These are phyloP conservation scores for Gnatocerus cornutus DNA, from an alignment of 2,888 invertebrate species.

Conservation along the genomic window DNA sequence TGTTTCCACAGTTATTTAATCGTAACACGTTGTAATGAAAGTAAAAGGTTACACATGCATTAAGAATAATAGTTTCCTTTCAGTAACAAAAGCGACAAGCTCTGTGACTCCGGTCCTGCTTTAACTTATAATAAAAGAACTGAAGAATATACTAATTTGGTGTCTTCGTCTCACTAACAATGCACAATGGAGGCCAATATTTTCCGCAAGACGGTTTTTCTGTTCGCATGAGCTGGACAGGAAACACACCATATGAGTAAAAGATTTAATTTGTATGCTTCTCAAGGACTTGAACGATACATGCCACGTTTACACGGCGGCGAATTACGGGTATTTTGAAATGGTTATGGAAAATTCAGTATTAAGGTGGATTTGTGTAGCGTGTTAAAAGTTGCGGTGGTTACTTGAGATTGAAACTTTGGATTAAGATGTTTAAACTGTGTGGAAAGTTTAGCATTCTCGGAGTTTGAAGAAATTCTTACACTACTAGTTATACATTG, in stretches of 20 bases:
- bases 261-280: conserved; percentile 68
- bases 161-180: conserved; percentile 51
- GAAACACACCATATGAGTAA: conserved; percentile 66
- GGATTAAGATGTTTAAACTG: conserved; percentile 19
- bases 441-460: conserved; percentile 9
- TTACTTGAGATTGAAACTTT: conserved; percentile 32
- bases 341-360: not conserved
- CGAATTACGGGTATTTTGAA: conserved; percentile 20
- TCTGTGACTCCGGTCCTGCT: conserved; percentile 1
- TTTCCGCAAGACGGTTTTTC: conserved; percentile 58
- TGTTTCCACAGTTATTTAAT: no score
- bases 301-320: conserved; percentile 38
- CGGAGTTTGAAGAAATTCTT: conserved; percentile 16
- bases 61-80: not conserved
- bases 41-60: no score
- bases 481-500: conserved; percentile 5
- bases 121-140: conserved; percentile 12
- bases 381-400: conserved; percentile 13
- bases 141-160: conserved; percentile 38
- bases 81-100: not conserved
- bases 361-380: not conserved
- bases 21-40: no score
- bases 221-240: conserved; percentile 62
- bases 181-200: conserved; percentile 55
- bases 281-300: conserved; percentile 58